Conservation (phyloP, 1,140 invertebrate species). For the Cheumatopsyche charites region DNA sequence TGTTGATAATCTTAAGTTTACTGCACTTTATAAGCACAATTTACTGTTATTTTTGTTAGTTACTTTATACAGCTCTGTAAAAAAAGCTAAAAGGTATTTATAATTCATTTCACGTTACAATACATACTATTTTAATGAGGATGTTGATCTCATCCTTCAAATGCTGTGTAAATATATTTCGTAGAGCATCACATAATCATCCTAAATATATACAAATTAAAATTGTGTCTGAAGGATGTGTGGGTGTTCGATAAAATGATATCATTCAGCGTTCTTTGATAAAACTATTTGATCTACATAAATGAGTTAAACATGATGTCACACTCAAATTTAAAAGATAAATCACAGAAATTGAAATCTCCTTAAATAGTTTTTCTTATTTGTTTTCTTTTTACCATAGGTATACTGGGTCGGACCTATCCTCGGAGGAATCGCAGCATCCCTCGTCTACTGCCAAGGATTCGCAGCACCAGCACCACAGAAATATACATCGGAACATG, state of each 20-base stretch:
- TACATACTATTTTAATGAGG: neutral
- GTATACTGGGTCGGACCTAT: conserved; percentile 89
- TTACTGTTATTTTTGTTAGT: too few species aligned
- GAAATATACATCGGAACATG: conserved; percentile 65
- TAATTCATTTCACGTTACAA: too few species aligned
- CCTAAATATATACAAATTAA: neutral
- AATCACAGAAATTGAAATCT: neutral
- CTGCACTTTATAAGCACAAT: too few species aligned
- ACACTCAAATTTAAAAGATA: neutral
- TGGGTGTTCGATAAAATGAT: neutral
- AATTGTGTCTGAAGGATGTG: neutral
- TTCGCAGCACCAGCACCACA: conserved; percentile 66
- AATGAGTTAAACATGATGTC: neutral
- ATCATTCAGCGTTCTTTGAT: neutral
- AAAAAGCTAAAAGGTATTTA: too few species aligned
- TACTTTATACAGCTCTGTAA: too few species aligned
- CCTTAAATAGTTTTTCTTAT: conserved; percentile 45
- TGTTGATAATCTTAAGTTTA: too few species aligned
- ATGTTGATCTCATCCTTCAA: conserved; percentile 2
- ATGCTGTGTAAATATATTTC: neutral
- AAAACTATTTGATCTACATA: neutral
- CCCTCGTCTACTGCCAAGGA: conserved; percentile 75
- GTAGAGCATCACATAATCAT: neutral
- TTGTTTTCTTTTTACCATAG: conserved; percentile 52
- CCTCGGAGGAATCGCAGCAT: conserved; percentile 77